Evolutionary conservation across 2,888 invertebrate genomes (phyloP).

Genomic region (Pecten maximus): DNA sequence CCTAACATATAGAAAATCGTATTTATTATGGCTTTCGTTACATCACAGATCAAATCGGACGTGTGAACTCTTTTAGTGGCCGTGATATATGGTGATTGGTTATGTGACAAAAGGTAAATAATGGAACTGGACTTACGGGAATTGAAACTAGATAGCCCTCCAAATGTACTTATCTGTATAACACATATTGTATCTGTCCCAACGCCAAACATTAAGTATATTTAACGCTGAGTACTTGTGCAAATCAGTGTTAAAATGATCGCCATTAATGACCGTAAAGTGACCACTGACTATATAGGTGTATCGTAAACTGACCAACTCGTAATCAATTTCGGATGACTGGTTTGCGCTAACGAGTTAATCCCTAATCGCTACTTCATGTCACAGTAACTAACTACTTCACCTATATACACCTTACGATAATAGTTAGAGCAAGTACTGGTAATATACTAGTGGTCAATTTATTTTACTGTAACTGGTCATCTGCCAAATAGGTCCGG

Average conservation of each 20-base stretch:
- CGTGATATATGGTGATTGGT: constrained; percentile 1
- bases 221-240: background rate
- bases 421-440: background rate
- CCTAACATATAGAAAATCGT: background rate
- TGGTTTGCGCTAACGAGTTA: background rate
- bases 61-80: background rate
- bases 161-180: background rate
- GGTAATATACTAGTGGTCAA: background rate
- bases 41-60: background rate
- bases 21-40: background rate
- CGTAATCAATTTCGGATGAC: background rate
- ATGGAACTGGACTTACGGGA: background rate
- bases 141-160: background rate
- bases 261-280: background rate
- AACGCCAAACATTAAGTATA: background rate
- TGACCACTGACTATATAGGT: background rate
- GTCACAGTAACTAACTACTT: background rate
- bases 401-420: background rate
- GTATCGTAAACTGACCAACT: background rate
- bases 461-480: background rate
- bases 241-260: background rate
- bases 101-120: background rate
- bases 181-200: background rate
- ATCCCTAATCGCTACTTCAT: background rate
- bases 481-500: constrained; percentile 15